Evolutionary conservation across 2,113 vertebrate species (phyloP).

Genomic region (Erythrolamprus reginae): DNA sequence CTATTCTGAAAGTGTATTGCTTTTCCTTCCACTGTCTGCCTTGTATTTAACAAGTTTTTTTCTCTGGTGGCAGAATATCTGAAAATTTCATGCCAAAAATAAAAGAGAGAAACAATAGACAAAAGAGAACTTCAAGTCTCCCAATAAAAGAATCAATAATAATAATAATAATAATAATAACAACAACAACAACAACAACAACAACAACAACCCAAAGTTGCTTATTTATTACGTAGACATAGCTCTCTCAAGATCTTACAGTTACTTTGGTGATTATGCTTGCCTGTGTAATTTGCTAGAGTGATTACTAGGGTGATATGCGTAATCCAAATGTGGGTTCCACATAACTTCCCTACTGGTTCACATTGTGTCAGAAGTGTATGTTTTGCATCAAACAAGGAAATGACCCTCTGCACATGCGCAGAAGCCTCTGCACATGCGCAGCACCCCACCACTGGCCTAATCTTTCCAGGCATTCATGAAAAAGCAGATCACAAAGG

Average conservation of each 20-base stretch:
- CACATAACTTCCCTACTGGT: too few relatives aligned
- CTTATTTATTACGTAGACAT: background rate
- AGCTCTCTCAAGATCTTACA: background rate
- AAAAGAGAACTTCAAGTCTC: background rate
- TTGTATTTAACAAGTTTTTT: background rate
- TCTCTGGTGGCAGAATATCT: background rate
- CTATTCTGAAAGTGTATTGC: background rate
- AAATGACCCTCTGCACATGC: too few relatives aligned
- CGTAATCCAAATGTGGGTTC: too few relatives aligned
- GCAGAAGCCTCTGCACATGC: too few relatives aligned
- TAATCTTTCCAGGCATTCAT: background rate
- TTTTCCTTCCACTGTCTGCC: background rate
- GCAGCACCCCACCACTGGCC: too few relatives aligned
- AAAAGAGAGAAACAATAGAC: background rate
- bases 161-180: background rate
- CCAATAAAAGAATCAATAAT: background rate
- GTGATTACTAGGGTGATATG: background rate
- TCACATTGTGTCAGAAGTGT: too few relatives aligned
- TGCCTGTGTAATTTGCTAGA: constrained; percentile 10
- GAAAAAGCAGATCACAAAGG: background rate
- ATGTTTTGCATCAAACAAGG: too few relatives aligned
- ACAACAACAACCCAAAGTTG: background rate
- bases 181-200: too few relatives aligned
- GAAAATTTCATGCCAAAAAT: background rate
- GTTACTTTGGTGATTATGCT: background rate